Conservation (phyloP, 2,113 vertebrate genomes). For the Nipponia nippon region DNA sequence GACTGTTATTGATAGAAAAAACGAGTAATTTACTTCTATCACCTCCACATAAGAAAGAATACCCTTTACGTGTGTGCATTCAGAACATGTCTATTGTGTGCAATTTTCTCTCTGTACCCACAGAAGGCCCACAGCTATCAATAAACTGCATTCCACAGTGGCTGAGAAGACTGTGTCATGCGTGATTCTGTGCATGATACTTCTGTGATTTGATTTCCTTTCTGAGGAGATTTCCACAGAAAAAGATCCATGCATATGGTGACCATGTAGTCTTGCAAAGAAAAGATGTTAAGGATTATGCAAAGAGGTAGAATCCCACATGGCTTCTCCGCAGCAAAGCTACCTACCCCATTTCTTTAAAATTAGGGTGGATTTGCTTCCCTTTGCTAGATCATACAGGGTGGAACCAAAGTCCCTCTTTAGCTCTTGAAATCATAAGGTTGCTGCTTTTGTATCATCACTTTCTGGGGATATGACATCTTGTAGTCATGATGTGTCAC, state of each 20-base stretch:
- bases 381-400: not conserved
- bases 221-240: not conserved
- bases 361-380: not conserved
- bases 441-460: not conserved
- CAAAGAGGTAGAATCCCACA: not conserved
- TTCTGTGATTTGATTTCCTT: not conserved
- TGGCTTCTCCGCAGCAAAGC: not conserved
- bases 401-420: not conserved
- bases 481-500: not conserved
- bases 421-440: not conserved
- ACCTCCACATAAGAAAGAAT: not conserved
- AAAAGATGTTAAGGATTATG: not conserved
- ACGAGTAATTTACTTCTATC: not conserved
- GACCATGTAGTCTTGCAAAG: not conserved
- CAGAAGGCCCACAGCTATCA: not conserved
- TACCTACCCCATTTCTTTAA: not conserved
- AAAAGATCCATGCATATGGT: not conserved
- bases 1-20: not conserved
- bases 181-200: not conserved
- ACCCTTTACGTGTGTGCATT: not conserved
- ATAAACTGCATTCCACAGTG: not conserved
- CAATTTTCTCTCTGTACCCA: not conserved
- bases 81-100: not conserved
- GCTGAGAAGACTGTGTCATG: not conserved
- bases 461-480: not conserved